phyloP scores from a whole-genome alignment of 2,797 vertebrate genomes.

The Pyrrhura leucotis region DNA sequence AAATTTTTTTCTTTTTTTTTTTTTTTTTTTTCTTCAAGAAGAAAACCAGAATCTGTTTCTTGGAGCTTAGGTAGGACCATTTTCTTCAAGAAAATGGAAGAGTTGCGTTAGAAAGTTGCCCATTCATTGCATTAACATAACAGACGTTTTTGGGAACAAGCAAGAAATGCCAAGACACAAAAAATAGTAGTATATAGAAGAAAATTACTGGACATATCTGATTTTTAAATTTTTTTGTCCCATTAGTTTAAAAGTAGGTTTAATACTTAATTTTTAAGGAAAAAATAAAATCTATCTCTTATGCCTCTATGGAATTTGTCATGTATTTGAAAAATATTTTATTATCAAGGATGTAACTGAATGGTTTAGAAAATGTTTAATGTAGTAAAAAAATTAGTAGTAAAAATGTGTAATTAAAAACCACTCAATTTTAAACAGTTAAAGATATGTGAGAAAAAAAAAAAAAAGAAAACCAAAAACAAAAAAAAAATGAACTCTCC shows the following conservation, averaged over 20 bases:
- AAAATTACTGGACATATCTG: background rate
- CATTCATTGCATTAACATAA: background rate
- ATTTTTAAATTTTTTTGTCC: background rate
- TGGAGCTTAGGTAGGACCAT: background rate
- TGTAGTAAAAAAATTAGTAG: background rate
- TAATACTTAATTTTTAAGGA: background rate
- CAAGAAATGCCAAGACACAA: background rate
- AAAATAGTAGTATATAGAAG: background rate
- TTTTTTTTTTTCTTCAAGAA: background rate
- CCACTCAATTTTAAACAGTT: background rate
- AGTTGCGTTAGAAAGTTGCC: background rate
- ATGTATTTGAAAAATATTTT: background rate
- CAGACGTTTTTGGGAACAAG: background rate
- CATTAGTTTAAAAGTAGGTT: background rate
- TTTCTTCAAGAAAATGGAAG: background rate
- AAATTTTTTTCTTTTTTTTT: background rate
- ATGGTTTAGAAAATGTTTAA: background rate
- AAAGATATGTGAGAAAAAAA: background rate
- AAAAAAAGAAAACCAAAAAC: background rate
- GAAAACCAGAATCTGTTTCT: background rate
- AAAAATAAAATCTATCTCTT: background rate
- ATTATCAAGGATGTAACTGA: background rate
- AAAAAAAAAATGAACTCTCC: background rate
- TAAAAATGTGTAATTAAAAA: background rate
- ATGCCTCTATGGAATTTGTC: background rate